Conservation (phyloP, 53 echinoderm and acorn worm species). For the Luidia sarsii region DNA sequence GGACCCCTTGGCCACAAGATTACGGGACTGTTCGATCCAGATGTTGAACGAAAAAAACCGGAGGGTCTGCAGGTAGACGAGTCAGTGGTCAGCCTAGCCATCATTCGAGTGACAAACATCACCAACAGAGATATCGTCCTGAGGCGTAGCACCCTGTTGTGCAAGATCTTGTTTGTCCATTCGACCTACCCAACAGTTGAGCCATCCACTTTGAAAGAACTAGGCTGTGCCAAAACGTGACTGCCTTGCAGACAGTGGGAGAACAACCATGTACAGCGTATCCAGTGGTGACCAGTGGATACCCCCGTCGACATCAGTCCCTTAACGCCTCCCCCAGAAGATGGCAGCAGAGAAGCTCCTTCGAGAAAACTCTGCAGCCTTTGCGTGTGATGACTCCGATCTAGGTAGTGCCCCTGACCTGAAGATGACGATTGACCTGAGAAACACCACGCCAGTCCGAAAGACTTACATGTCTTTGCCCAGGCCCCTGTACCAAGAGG, state of each 20-base stretch:
- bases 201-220: not conserved
- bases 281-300: conserved; percentile 14
- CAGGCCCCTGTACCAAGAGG: conserved; percentile 61
- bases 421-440: conserved; percentile 47
- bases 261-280: too few relatives aligned
- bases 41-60: conserved; percentile 1
- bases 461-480: conserved; percentile 55
- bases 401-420: conserved; percentile 25
- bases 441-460: conserved; percentile 45
- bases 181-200: conserved; percentile 6
- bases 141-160: conserved; percentile 21
- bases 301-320: conserved; percentile 28
- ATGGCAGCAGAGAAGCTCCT: conserved; percentile 33
- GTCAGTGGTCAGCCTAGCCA: conserved; percentile 20
- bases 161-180: conserved; percentile 6
- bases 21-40: conserved; percentile 2
- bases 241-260: too few relatives aligned
- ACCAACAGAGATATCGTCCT: conserved; percentile 29
- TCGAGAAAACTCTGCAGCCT: conserved; percentile 40
- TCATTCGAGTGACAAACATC: conserved; percentile 38
- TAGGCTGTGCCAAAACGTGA: not conserved
- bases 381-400: conserved; percentile 54
- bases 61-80: conserved; percentile 10
- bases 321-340: conserved; percentile 2
- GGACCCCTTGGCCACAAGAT: conserved; percentile 9